Conservation (phyloP, 2,797 vertebrate genomes). For the Malacoctenus gilli region DNA sequence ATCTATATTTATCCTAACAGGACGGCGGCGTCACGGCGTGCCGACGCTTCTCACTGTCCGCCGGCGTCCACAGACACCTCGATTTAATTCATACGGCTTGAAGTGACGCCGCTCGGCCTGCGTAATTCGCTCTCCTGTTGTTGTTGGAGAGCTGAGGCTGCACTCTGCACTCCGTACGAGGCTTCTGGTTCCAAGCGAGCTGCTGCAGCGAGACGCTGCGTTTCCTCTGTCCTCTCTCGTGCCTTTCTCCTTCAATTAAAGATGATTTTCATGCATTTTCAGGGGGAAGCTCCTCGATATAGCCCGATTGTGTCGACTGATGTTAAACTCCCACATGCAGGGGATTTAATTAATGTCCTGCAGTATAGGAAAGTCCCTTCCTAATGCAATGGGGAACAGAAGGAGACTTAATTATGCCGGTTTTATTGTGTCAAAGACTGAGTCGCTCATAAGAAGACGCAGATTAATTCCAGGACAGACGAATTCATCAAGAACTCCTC, state of each 20-base stretch:
- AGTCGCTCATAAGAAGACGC: conserved; percentile 1
- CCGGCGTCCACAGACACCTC: conserved; percentile 11
- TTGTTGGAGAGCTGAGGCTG: too few relatives aligned
- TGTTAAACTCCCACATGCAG: conserved; percentile 24
- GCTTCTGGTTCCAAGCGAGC: too few relatives aligned
- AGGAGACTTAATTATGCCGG: conserved; percentile 17
- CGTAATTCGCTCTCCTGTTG: too few relatives aligned
- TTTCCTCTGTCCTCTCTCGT: too few relatives aligned
- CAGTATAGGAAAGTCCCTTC: not conserved
- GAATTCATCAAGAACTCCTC: too few relatives aligned
- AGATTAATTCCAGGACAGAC: too few relatives aligned
- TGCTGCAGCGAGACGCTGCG: too few relatives aligned
- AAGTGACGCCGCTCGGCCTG: conserved; percentile 16
- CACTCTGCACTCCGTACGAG: too few relatives aligned
- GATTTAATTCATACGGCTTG: conserved; percentile 1
- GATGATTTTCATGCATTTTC: conserved; percentile 5
- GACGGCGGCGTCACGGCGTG: conserved; percentile 7
- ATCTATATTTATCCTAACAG: conserved; percentile 40
- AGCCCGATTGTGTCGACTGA: conserved; percentile 13
- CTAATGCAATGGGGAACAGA: conserved; percentile 3
- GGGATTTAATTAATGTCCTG: conserved; percentile 37
- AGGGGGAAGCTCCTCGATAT: conserved; percentile 8
- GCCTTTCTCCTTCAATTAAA: not conserved
- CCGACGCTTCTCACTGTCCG: conserved; percentile 1
- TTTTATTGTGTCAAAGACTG: conserved; percentile 3